Evolutionary conservation across 2,113 vertebrate species (phyloP).

Genomic region (Sinocyclocheilus maitianheensis): DNA sequence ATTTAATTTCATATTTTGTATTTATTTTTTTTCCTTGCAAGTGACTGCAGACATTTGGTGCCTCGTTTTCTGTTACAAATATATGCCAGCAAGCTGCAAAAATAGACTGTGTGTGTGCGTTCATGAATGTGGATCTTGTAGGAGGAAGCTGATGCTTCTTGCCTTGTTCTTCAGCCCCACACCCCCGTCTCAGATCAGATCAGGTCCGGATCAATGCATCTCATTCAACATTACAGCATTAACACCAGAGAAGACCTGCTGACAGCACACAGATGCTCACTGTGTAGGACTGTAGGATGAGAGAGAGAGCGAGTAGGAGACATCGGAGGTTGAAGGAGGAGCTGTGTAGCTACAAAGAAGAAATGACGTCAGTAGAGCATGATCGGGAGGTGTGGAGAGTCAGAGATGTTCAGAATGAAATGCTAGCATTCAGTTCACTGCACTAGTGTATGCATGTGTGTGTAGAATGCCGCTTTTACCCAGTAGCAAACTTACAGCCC

Average conservation of each 20-base stretch:
- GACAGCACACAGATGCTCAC: neutral
- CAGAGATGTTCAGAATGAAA: neutral
- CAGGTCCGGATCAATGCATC: constrained; percentile 14
- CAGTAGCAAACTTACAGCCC: no score
- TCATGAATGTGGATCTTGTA: neutral
- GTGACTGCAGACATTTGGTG: neutral
- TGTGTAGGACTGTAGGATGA: no score
- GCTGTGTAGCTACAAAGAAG: neutral
- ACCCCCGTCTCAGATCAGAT: neutral
- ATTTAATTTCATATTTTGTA: no score
- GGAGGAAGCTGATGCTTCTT: constrained; percentile 10
- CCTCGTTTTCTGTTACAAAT: neutral
- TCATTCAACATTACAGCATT: constrained; percentile 12
- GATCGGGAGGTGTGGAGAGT: neutral
- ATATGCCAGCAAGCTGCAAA: neutral
- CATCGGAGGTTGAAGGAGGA: neutral
- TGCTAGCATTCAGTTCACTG: neutral
- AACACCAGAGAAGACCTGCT: neutral
- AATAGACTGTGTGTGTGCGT: neutral
- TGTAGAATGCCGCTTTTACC: no score
- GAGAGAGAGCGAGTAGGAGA: neutral
- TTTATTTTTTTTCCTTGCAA: neutral
- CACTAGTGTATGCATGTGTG: no score
- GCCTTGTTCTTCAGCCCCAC: constrained; percentile 7
- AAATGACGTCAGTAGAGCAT: neutral